phyloP scores from a whole-genome alignment of 1,140 invertebrate species.

The Scaptodrosophila lebanonensis region DNA sequence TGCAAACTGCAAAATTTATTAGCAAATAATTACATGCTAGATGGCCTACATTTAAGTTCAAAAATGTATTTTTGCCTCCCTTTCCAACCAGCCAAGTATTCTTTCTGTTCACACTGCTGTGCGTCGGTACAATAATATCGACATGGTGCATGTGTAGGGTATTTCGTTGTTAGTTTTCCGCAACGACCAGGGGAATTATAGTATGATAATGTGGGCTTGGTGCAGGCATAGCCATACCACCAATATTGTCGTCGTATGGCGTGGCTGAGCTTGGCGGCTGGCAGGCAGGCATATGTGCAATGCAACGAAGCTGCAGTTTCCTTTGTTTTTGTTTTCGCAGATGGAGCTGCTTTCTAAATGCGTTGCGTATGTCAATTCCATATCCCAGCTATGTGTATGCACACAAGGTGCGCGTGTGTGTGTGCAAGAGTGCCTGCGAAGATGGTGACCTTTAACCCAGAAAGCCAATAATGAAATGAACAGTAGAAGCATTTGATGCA shows the following conservation, averaged over 20 bases:
- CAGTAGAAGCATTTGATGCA: constrained; percentile 20
- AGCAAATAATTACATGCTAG: too few relatives aligned
- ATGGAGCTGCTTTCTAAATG: constrained; percentile 57
- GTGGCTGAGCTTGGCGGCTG: constrained; percentile 19
- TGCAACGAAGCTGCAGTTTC: constrained; percentile 24
- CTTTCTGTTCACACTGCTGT: too few relatives aligned
- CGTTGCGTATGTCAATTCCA: constrained; percentile 38
- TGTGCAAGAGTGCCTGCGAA: constrained; percentile 32
- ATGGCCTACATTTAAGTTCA: too few relatives aligned
- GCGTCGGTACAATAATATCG: too few relatives aligned
- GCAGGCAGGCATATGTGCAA: too few relatives aligned
- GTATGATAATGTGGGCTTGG: constrained; percentile 73
- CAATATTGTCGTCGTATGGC: constrained; percentile 35
- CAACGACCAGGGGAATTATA: constrained; percentile 56
- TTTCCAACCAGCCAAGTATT: too few relatives aligned
- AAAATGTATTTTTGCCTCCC: too few relatives aligned
- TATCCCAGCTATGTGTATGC: not conserved
- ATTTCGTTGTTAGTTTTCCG: not conserved
- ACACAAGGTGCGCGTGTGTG: constrained; percentile 7
- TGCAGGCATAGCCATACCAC: constrained; percentile 22
- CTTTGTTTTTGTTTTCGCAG: not conserved
- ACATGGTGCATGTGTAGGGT: too few relatives aligned
- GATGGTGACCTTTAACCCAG: constrained; percentile 60
- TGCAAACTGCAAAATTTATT: too few relatives aligned
- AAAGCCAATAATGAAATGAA: constrained; percentile 29